Evolutionary conservation across 2,888 invertebrate genomes (phyloP), one percentile per base, ranked within the genome.

Genomic region (Noctuana brunneofusca): DNA sequence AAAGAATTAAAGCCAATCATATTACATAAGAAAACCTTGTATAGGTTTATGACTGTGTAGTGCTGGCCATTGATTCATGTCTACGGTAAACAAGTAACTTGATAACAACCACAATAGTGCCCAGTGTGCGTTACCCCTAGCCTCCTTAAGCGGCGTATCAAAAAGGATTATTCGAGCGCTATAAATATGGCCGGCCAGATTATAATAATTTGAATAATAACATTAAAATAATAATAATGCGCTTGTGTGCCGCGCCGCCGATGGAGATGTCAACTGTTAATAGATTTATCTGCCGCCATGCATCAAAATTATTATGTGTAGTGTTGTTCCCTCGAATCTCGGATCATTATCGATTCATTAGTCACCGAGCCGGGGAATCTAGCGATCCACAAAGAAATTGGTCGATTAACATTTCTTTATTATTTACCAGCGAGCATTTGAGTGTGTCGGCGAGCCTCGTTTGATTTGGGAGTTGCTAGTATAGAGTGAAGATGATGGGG

Each of bases 121-220:
- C 41, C 63, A 67, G 69, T 78, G 70, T 69, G 60, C 75, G 75
- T 24, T 64, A 66, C 67, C 68, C 66, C 65, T 52, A 52, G 5
- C 14, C 46, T 76, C 67, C 76, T 72, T 76, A 83, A 85, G 88
- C 89, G 89, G 89, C 89, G 82, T 83, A 84, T 85, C 88, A 81
- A 86, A 89, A 81, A 82, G 84, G 87, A 82, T 89, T 87, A 88
- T 75, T 77, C 74, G 76, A 75, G 74, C 72, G 81, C 82, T 78
- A 88, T 89, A 89, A 89, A 89, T 89, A 89, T 83, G 81, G 83
- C 80, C 76, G 80, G 75, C 73, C 79, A 86, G 87, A 88, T 87
- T 88, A 87, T 87, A 79, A 88, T 87, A 88, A 89, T 88, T 86
- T 87, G 84, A 88, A 88, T 89, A 87, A 87, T 87, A 89, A 87